Evolutionary conservation across 2,888 invertebrate species (phyloP).

Genomic region (Drosophila subsilvestris): DNA sequence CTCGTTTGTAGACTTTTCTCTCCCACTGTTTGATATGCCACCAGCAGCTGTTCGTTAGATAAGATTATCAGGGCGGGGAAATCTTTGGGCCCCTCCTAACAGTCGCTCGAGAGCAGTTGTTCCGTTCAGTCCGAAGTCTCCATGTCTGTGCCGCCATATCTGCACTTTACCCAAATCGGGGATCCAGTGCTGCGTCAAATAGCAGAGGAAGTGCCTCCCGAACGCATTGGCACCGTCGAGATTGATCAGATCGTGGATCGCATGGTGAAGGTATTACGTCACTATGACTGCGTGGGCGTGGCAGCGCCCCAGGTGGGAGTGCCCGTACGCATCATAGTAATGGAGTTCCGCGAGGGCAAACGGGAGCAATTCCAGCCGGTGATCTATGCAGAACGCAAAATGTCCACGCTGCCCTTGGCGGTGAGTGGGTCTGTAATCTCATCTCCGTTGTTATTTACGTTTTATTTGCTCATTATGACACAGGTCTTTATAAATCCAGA

Average conservation of each 20-base stretch:
- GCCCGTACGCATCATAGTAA: conserved; percentile 87
- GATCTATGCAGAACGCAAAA: conserved; percentile 84
- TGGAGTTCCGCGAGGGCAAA: conserved; percentile 85
- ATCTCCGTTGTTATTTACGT: neutral
- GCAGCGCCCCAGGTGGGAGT: conserved; percentile 91
- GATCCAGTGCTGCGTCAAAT: conserved; percentile 88
- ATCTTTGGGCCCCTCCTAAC: neutral
- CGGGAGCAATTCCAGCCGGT: conserved; percentile 81
- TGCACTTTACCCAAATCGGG: conserved; percentile 90
- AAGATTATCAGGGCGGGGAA: conserved; percentile 20
- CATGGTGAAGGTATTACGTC: conserved; percentile 86
- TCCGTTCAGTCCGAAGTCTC: neutral
- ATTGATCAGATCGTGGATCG: conserved; percentile 85
- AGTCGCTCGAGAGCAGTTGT: neutral
- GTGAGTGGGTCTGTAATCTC: conserved; percentile 78
- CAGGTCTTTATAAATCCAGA: conserved; percentile 90
- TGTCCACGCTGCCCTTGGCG: conserved; percentile 86
- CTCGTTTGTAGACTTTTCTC: conserved; percentile 1
- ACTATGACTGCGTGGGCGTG: conserved; percentile 88
- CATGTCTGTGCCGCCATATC: conserved; percentile 86
- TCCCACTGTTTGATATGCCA: conserved; percentile 2
- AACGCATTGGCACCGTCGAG: conserved; percentile 85
- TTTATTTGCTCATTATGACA: conserved; percentile 16
- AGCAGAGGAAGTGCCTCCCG: conserved; percentile 85
- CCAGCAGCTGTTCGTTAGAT: conserved; percentile 38